Percentiles rank a stretch among this genome's conserved stretches.
These are phyloP conservation scores for Mesopsocus fuscifrons DNA, from an alignment of 2,888 invertebrate species.

Conservation along the genomic window DNA sequence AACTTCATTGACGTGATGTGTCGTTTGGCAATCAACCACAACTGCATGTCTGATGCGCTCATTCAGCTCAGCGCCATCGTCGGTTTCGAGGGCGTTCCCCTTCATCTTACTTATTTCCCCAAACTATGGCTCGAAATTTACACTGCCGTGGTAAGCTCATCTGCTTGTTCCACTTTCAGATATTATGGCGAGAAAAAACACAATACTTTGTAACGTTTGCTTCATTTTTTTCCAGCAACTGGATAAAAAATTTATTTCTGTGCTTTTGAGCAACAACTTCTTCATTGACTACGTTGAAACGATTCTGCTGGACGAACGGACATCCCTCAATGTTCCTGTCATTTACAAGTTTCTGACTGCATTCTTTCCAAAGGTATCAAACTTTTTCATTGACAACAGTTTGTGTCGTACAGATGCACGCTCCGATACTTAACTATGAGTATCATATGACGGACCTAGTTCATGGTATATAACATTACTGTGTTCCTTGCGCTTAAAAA, in stretches of 20 bases:
- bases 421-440: too few relatives aligned
- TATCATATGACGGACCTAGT: too few relatives aligned
- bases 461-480: conserved; percentile 2
- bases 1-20: conserved; percentile 72
- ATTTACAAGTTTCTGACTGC: conserved; percentile 76
- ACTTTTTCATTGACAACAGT: too few relatives aligned
- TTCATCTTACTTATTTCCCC: conserved; percentile 76
- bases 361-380: conserved; percentile 82
- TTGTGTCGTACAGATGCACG: too few relatives aligned
- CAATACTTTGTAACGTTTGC: too few relatives aligned
- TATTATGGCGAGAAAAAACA: too few relatives aligned
- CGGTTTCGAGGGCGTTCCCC: conserved; percentile 73
- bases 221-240: conserved; percentile 33
- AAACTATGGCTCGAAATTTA: conserved; percentile 83
- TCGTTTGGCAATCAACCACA: conserved; percentile 73
- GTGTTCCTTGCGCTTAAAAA: too few relatives aligned
- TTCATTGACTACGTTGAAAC: conserved; percentile 81
- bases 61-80: conserved; percentile 75
- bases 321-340: conserved; percentile 62
- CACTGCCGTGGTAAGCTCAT: conserved; percentile 39
- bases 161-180: conserved; percentile 6
- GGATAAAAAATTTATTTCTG: conserved; percentile 61
- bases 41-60: conserved; percentile 67
- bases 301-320: conserved; percentile 71
- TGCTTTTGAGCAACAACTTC: conserved; percentile 62